Percentiles rank a stretch among this genome's conserved stretches.
Evolutionary conservation across 1,140 invertebrate genomes (phyloP).

Genomic region (Pachyrhynchus sulphureomaculatus): DNA sequence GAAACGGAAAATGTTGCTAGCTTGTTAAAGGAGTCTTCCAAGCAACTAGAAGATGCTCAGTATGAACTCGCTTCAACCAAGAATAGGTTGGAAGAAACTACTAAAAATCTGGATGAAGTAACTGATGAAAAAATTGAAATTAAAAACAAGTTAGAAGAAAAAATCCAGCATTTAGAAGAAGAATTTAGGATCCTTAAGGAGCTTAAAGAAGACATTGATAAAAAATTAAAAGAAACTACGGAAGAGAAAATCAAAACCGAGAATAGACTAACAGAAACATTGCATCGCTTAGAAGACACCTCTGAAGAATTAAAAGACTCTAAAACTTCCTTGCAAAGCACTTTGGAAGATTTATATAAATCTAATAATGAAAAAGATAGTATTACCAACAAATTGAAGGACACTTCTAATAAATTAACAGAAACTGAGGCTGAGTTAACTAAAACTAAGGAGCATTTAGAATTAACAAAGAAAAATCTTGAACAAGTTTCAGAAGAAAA

Average conservation of each 20-base stretch:
- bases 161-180: no score
- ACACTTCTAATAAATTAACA: background rate
- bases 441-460: no score
- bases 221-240: background rate
- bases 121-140: background rate
- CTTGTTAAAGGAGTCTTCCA: no score
- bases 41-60: no score
- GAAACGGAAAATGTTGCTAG: no score
- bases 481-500: background rate
- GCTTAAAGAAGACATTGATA: background rate
- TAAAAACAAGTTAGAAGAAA: no score
- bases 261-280: background rate
- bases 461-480: no score
- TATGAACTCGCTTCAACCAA: background rate
- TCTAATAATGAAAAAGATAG: background rate
- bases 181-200: background rate
- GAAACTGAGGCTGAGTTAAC: no score
- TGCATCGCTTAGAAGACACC: no score
- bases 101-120: background rate
- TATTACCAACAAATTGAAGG: background rate
- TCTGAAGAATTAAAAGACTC: constrained; percentile 5
- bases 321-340: constrained; percentile 1
- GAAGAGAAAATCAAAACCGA: background rate
- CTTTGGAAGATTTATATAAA: background rate
- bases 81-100: background rate